Evolutionary conservation across 2,113 vertebrate species (phyloP), one percentile per base, ranked within the genome.

Genomic region (Aspiorhynchus laticeps): DNA sequence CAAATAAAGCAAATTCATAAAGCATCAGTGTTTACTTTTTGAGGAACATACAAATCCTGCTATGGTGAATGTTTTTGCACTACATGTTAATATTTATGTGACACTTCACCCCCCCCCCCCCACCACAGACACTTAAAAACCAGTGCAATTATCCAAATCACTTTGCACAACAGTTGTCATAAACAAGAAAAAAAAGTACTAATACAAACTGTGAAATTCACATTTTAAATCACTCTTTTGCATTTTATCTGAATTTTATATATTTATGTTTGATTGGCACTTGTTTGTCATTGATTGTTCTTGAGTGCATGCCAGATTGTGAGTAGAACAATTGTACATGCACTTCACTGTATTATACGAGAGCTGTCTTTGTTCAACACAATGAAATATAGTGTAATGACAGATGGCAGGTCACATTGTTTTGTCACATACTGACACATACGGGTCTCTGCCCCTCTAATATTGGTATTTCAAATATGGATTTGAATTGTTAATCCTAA

Each of bases 341-440:
- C 41, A 51, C 24, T 77, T 31, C 26, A 77, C n/a, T 51, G 75
- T 77, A 31, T 51, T 77, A 19, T 26, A 31, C 71, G 41, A n/a
- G 9, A 74, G n/a, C 21, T 74, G n/a, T 77, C 14, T 28, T 77
- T 48, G 75, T 28, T 24, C 7, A 48, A 31, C 15, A n/a, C 21
- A 74, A 14, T 43, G 11, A n/a, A 77, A 31, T 48, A 46, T 51
- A 24, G 24, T 48, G 75, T 51, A 51, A 15, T 77, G 74, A 76
- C 41, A 51, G 43, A 48, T 48, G 12, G n/a, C 26, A 28, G 74
- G 14, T 77, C 15, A 77, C 24, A 76, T 76, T 48, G 24, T 77
- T 51, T 51, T 77, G 75, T n/a, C 43, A 77, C 75, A 48, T 51
- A 17, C n/a, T 51, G 43, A 51, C 75, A 77, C 75, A 71, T 51